Evolutionary conservation across 2,888 invertebrate species (phyloP), one percentile per base, ranked within the genome.

Genomic region (Ariolimax columbianus): DNA sequence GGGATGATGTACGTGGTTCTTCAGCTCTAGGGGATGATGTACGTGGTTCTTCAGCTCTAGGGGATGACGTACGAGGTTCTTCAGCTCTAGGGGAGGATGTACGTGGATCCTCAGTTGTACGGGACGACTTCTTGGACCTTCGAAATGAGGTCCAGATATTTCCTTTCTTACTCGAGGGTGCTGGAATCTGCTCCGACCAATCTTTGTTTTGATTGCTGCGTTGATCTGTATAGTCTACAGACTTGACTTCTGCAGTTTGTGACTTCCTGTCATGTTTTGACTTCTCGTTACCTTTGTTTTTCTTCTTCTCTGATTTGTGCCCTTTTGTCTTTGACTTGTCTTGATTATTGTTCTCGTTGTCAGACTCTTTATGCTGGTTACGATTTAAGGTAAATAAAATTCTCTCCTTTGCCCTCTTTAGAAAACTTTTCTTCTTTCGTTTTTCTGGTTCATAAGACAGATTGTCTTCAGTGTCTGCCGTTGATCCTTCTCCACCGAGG

Each of bases 371-470:
- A 78, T 87, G 78, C 82, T 87, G 83, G 63, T 89, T 73, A 43
- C 89, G 85, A 40, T 89, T 88, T 38, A 91, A 86, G 0, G 89
- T 77, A 55, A 83, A 87, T 9, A 85, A 77, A 9, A 92, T 47
- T 75, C 91, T 88, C 81, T 91, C 91, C 79, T 89, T 89, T 1
- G 91, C 89, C 72, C 89, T 87, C 83, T 90, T 90, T 72, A 91
- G 89, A 36, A 90, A 86, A 26, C 90, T 89, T 84, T 92, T 92
- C 82, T 92, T 92, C 79, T 89, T 89, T n/a, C 91, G 66, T 51
- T 83, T 84, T n/a, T 80, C 84, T 3, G 86, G 47, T 6, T 63
- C 86, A 43, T 30, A 9, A 9, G 78, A 55, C 36, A 63, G 51
- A 43, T 86, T 84, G 7, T 79, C 86, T 19, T 86, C 86, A 0